Evolutionary conservation across 2,797 vertebrate species (phyloP), one percentile per base, ranked within the genome.

Genomic region (Catharus ustulatus): DNA sequence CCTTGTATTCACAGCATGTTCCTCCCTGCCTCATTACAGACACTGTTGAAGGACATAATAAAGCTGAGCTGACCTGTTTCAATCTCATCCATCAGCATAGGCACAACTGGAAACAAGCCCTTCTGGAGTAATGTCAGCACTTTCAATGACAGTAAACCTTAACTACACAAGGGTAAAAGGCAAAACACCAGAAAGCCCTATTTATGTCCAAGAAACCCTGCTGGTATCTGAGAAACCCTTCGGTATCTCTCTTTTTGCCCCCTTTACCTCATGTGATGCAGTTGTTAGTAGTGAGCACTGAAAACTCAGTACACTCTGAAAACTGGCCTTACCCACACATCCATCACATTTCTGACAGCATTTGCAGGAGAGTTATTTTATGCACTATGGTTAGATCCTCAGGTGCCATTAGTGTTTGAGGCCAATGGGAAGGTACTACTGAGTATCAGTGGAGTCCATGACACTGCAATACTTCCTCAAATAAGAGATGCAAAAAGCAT

Each of bases 41-140:
- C 21, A 27, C 59, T 66, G 90, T 42, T 88, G 91, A 96, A 95
- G 95, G 90, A 94, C 80, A 58, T 30, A 62, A 88, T 88, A 95
- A 93, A 96, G 67, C 88, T 73, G 83, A 90, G 30, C 51, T 48
- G 26, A 76, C 62, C 30, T 88, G 34, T 58, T 86, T 86, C 46
- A 1, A 15, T 88, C 40, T 88, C 21, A 3, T 95, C 90, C 77
- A 84, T 91, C 80, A 94, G 68, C 83, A 67, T 9, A 74, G 30
- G 77, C 67, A 82, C 66, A 93, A 90, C 71, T 82, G 83, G 83
- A 91, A 95, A 93, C 52, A 93, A 86, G 69, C 19, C 68, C 55
- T 92, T 29, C 69, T 80, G n/a, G 11, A 85, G 87, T 36, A 77
- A 58, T 57, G 48, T 90, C 68, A 95, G 75, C 80, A 84, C 59